Evolutionary conservation across 2,797 vertebrate species (phyloP), one percentile per base, ranked within the genome.

Genomic region (Pangasius djambal): DNA sequence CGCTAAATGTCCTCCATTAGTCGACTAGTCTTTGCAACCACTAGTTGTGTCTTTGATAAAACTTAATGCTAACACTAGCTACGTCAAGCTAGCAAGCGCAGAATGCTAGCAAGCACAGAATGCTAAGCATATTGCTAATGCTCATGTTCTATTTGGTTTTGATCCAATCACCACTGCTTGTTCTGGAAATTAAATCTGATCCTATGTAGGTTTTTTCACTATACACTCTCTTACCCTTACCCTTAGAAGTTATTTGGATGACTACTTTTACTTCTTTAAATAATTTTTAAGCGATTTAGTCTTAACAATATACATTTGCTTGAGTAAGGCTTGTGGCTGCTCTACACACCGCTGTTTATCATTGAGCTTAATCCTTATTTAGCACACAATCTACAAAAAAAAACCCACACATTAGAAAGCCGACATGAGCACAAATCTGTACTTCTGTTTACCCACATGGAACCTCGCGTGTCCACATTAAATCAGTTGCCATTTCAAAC

Each of bases 401-500:
- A 25, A 59, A n/a, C n/a, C 59, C 9, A 37, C 18, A 82, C 10
- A 12, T 61, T 15, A 15, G 18, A 79, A 82, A 37, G 79, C 10
- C 34, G 4, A 40, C 20, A 59, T 59, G 22, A 81, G 78, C 55
- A 37, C 22, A 18, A 65, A 65, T 48, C 6, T 83, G 25, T 8
- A 10, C 22, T 83, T 7, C 12, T 44, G 55, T 83, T 83, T 83
- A 37, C 10, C 57, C 34, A 40, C 55, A 82, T 50, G 50, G n/a
- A 28, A 63, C 83, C n/a, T 55, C 6, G 48, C 55, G 16, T 79
- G 16, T 79, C 50, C 61, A 31, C 44, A 40, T 78, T 34, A 70
- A 48, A 83, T 72, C 25, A 48, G 83, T n/a, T 50, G 74, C 75
- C 44, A 28, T 85, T 88, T 85, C 31, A 65, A 74, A 72, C 0